Conservation (phyloP, 2,113 vertebrate genomes). For the Dromiciops gliroides region DNA sequence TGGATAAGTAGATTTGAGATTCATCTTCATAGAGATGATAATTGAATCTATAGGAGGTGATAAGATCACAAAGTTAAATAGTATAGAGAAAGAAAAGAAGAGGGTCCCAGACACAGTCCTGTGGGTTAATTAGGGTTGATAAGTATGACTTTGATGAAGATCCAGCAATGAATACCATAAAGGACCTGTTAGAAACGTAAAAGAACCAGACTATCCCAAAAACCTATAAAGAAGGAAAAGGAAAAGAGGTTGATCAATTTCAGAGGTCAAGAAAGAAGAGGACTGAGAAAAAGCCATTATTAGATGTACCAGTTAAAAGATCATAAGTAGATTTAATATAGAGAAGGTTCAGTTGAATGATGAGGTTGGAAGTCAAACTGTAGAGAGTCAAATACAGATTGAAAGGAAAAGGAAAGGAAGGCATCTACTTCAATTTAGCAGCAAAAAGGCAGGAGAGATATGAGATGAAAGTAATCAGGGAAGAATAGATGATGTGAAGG, state of each 20-base stretch:
- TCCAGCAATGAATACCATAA: not conserved
- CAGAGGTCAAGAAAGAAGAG: not conserved
- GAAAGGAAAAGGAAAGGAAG: not conserved
- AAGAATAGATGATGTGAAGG: not conserved
- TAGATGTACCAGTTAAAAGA: not conserved
- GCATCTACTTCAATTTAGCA: not conserved
- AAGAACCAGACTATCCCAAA: not conserved
- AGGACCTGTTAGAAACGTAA: not conserved
- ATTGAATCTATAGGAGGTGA: not conserved
- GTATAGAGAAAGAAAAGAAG: not conserved
- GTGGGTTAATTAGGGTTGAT: not conserved
- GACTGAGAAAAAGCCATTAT: not conserved
- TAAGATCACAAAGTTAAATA: not conserved
- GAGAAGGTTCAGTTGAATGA: not conserved
- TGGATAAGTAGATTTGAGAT: not conserved
- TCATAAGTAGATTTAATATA: not conserved
- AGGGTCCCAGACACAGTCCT: not conserved
- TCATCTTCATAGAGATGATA: no score
- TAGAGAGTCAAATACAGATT: not conserved
- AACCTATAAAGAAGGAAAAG: not conserved
- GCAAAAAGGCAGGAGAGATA: not conserved
- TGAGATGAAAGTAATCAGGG: not conserved
- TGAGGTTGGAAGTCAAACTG: not conserved
- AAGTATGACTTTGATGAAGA: not conserved
- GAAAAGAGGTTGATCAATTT: not conserved